Conservation (phyloP, 2,113 vertebrate genomes). For the Microtus richardsoni region DNA sequence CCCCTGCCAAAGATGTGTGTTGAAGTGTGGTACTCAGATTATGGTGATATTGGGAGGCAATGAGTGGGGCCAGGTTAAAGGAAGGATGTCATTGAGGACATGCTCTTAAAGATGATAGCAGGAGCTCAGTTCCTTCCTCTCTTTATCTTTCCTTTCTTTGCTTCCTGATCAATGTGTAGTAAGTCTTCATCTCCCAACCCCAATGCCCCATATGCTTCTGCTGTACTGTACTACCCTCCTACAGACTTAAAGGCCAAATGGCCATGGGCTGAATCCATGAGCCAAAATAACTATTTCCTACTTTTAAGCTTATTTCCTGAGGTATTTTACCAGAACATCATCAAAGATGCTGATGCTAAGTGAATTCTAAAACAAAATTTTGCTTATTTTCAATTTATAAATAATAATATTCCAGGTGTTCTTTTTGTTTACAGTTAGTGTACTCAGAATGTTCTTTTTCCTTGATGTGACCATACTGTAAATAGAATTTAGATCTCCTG, state of each 20-base stretch:
- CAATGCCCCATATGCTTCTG: no score
- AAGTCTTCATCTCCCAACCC: background rate
- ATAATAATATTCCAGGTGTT: background rate
- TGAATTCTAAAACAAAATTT: background rate
- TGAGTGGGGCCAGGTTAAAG: background rate
- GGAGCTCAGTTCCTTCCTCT: background rate
- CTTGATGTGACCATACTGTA: background rate
- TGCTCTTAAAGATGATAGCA: background rate
- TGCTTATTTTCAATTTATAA: constrained; percentile 18
- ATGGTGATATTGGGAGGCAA: background rate
- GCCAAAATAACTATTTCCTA: background rate
- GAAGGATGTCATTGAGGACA: background rate
- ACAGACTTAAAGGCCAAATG: background rate
- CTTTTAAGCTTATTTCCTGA: background rate
- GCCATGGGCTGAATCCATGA: background rate
- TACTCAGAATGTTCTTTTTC: background rate
- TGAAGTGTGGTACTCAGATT: background rate
- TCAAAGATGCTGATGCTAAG: background rate
- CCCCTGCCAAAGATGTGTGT: background rate
- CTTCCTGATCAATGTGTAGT: background rate
- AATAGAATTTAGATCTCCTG: background rate
- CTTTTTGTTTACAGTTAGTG: background rate
- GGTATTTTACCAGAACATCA: background rate
- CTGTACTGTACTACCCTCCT: background rate
- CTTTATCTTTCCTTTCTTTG: background rate